These are phyloP conservation scores for Ophion ellenae DNA, from an alignment of 2,888 invertebrate genomes.

Conservation along the genomic window DNA sequence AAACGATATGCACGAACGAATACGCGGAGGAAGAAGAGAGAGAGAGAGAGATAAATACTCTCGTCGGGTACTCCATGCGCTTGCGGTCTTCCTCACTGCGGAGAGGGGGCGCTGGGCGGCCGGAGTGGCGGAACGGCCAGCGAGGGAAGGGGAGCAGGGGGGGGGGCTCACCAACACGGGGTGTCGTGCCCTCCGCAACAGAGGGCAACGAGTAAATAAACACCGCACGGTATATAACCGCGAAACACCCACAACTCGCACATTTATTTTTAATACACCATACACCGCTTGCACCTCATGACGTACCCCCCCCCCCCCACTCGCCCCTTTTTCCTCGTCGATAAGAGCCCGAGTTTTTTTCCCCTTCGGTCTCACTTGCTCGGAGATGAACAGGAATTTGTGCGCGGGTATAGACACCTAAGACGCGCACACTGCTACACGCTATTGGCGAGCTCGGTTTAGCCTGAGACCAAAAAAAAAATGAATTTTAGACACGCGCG, in stretches of 20 bases:
- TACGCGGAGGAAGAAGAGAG: slow-evolving; percentile 3
- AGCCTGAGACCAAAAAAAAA: slow-evolving; percentile 15
- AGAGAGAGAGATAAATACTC: slow-evolving; percentile 35
- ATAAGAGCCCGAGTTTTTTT: slow-evolving; percentile 15
- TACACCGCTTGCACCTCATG: neutral
- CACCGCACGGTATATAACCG: slow-evolving; percentile 54
- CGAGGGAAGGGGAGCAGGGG: neutral
- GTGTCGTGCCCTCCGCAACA: slow-evolving; percentile 66
- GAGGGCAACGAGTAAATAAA: slow-evolving; percentile 68
- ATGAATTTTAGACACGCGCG: neutral
- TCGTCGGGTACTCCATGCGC: slow-evolving; percentile 61
- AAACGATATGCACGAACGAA: slow-evolving; percentile 35
- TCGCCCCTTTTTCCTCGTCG: neutral
- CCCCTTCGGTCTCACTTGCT: neutral
- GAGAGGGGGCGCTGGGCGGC: neutral
- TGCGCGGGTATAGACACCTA: neutral
- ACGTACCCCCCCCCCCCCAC: neutral
- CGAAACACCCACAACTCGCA: slow-evolving; percentile 23
- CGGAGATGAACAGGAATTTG: neutral
- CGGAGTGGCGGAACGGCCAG: neutral
- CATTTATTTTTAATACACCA: slow-evolving; percentile 24
- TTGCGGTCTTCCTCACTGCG: slow-evolving; percentile 56
- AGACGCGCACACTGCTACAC: neutral
- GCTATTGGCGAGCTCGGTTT: slow-evolving; percentile 9
- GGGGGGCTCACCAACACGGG: slow-evolving; percentile 10